phyloP scores from a whole-genome alignment of 1,140 invertebrate genomes.

The Antheraea mylitta region DNA sequence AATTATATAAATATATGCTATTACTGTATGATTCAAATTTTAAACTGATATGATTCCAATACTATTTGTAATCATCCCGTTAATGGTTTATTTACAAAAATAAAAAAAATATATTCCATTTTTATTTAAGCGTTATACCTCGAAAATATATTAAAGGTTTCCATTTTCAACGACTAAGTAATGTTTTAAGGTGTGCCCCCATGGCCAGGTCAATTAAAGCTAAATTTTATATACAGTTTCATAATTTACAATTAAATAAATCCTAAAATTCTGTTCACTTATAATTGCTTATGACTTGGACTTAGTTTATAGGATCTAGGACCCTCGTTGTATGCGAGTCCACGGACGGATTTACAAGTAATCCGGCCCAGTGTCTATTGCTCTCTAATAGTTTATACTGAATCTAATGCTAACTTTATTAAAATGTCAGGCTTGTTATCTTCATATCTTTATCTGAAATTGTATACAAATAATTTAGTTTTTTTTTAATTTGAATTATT shows the following conservation, averaged over 20 bases:
- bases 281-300: neutral
- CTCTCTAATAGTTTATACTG: slow-evolving; percentile 48
- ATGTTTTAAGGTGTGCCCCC: too few relatives aligned
- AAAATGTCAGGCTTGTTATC: slow-evolving; percentile 34
- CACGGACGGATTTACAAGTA: slow-evolving; percentile 64
- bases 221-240: too few relatives aligned
- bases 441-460: neutral
- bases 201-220: too few relatives aligned
- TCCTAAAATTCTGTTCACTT: neutral
- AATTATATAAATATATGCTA: too few relatives aligned
- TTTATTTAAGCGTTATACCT: too few relatives aligned
- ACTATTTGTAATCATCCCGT: too few relatives aligned
- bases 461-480: neutral
- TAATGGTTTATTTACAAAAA: too few relatives aligned
- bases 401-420: slow-evolving; percentile 64
- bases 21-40: too few relatives aligned
- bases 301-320: slow-evolving; percentile 12
- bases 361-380: slow-evolving; percentile 60
- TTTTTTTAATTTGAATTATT: neutral
- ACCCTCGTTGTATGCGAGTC: slow-evolving; percentile 56
- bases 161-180: too few relatives aligned
- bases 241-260: neutral
- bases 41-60: too few relatives aligned
- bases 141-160: too few relatives aligned
- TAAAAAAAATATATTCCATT: too few relatives aligned